These are phyloP conservation scores for Drosophila nr. perissopoda DNA, from an alignment of 2,888 invertebrate species.

Conservation along the genomic window DNA sequence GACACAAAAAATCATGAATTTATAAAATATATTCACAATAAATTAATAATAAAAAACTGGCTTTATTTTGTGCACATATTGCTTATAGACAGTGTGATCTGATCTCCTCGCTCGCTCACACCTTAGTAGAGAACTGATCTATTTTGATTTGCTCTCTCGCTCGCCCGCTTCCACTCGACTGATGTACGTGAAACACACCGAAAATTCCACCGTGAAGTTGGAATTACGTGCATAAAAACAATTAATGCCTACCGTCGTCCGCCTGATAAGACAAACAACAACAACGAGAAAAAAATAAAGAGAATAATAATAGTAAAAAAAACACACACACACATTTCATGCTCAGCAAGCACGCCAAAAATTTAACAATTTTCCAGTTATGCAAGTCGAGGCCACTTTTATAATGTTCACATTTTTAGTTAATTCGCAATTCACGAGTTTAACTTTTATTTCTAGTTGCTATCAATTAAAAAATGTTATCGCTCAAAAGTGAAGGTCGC, in stretches of 20 bases:
- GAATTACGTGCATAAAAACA: conserved; percentile 43
- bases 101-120: conserved; percentile 1
- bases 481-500: conserved; percentile 40
- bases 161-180: background rate
- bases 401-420: background rate
- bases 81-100: conserved; percentile 1
- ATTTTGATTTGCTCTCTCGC: conserved; percentile 2
- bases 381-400: conserved; percentile 13
- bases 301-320: background rate
- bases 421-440: background rate
- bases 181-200: conserved; percentile 35
- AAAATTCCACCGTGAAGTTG: conserved; percentile 36
- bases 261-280: conserved; percentile 48
- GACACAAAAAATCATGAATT: background rate
- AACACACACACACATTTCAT: conserved; percentile 33
- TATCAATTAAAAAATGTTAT: conserved; percentile 35
- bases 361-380: conserved; percentile 30
- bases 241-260: conserved; percentile 25
- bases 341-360: conserved; percentile 49
- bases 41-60: background rate
- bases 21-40: background rate
- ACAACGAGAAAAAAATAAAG: background rate
- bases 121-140: background rate
- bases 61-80: conserved; percentile 11
- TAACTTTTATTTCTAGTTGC: conserved; percentile 15